A percentile compares a stretch with the other conserved stretches of the same genome.
phyloP scores from a whole-genome alignment of 2,888 invertebrate species.

The Scrobipalpa atriplicella region DNA sequence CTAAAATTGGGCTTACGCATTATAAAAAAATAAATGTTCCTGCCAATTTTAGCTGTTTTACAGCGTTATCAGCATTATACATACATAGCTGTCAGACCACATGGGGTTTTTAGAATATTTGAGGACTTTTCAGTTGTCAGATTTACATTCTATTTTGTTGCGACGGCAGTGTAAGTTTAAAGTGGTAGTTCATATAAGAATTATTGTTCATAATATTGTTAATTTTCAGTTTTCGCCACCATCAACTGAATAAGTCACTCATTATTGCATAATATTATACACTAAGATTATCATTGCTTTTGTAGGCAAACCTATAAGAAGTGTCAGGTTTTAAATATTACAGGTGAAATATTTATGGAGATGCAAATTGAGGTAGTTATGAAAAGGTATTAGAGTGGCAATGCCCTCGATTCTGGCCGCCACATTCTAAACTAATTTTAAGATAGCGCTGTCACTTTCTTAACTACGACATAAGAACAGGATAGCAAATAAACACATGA shows the following conservation, averaged over 20 bases:
- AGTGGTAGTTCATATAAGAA: background rate
- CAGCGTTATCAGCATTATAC: constrained; percentile 50
- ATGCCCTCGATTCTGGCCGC: too few species aligned
- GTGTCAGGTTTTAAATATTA: constrained; percentile 48
- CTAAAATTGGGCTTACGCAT: constrained; percentile 35
- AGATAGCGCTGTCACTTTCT: too few species aligned
- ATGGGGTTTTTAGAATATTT: constrained; percentile 43
- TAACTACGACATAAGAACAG: too few species aligned
- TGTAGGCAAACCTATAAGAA: constrained; percentile 71
- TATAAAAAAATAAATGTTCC: constrained; percentile 38
- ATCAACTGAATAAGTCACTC: constrained; percentile 18
- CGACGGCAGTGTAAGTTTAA: background rate
- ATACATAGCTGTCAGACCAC: constrained; percentile 55
- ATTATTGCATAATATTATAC: constrained; percentile 48
- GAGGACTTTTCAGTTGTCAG: constrained; percentile 14
- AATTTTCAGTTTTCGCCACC: background rate
- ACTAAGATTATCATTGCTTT: constrained; percentile 66
- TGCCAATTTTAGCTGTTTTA: constrained; percentile 62
- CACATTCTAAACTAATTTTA: too few species aligned
- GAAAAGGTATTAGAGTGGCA: too few species aligned
- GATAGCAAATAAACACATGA: too few species aligned
- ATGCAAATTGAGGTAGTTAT: too few species aligned
- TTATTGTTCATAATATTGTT: background rate
- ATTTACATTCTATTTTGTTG: background rate
- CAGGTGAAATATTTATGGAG: background rate